These are phyloP conservation scores for Ibycter americanus DNA, from an alignment of 2,797 vertebrate species.

Conservation along the genomic window DNA sequence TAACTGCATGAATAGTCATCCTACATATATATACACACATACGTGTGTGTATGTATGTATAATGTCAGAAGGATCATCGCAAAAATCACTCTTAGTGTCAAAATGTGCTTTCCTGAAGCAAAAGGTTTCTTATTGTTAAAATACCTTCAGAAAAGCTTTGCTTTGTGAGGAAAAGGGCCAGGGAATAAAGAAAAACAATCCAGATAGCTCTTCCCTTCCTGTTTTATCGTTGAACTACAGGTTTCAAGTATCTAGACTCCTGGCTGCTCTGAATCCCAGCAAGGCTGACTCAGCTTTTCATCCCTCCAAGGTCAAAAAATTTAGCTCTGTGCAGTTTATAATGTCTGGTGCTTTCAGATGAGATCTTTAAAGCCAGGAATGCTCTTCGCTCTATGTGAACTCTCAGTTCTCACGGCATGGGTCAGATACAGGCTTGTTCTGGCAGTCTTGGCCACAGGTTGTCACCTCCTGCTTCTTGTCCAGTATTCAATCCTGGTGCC, in stretches of 20 bases:
- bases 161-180: not conserved
- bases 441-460: not conserved
- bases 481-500: rapidly evolving
- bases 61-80: not conserved
- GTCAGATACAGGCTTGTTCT: not conserved
- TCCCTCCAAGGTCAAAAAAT: slow-evolving; percentile 47
- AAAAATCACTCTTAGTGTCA: not conserved
- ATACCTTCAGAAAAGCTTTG: not conserved
- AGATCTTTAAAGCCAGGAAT: slow-evolving; percentile 15
- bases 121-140: not conserved
- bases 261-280: not conserved
- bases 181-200: not conserved
- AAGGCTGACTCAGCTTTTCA: slow-evolving; percentile 60
- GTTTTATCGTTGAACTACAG: not conserved
- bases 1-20: not conserved
- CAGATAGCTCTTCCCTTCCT: not conserved
- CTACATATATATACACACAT: not conserved
- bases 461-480: not conserved
- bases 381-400: not conserved
- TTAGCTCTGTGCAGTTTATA: not conserved
- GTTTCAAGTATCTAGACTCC: slow-evolving; percentile 10
- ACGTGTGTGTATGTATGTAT: not conserved
- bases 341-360: not conserved
- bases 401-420: not conserved
- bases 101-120: not conserved